phyloP scores from a whole-genome alignment of 2,113 vertebrate genomes.

The Lathamus discolor region DNA sequence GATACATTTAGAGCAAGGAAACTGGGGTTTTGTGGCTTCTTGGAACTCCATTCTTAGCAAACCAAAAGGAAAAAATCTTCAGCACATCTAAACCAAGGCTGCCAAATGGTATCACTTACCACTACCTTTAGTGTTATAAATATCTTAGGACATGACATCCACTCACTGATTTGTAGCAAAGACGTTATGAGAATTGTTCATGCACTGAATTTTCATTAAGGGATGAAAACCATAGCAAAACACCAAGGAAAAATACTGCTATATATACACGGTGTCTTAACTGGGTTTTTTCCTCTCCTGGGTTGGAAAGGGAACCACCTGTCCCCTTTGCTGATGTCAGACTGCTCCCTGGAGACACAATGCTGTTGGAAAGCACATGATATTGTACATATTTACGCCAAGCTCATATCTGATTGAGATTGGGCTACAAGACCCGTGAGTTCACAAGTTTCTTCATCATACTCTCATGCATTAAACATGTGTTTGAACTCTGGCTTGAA shows the following conservation, averaged over 20 bases:
- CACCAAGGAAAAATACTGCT: slow-evolving; percentile 62
- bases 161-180: slow-evolving; percentile 46
- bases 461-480: slow-evolving; percentile 72
- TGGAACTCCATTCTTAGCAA: slow-evolving; percentile 28
- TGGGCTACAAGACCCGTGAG: slow-evolving; percentile 61
- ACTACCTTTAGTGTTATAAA: slow-evolving; percentile 43
- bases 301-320: slow-evolving; percentile 77
- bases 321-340: slow-evolving; percentile 75
- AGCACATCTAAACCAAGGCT: slow-evolving; percentile 12
- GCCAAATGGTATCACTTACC: slow-evolving; percentile 36
- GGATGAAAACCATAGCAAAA: slow-evolving; percentile 55
- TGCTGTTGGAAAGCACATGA: slow-evolving; percentile 72
- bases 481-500: slow-evolving; percentile 55
- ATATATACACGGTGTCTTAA: slow-evolving; percentile 68
- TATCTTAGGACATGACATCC: slow-evolving; percentile 58
- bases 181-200: slow-evolving; percentile 49
- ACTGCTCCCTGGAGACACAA: slow-evolving; percentile 72
- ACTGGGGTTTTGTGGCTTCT: slow-evolving; percentile 11
- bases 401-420: slow-evolving; percentile 68
- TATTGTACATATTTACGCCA: slow-evolving; percentile 76
- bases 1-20: slow-evolving; percentile 50
- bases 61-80: neutral
- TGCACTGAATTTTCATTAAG: slow-evolving; percentile 66
- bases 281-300: slow-evolving; percentile 21
- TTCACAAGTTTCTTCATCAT: slow-evolving; percentile 69